Evolutionary conservation across 1,140 invertebrate genomes (phyloP).

Genomic region (Episyrphus balteatus): DNA sequence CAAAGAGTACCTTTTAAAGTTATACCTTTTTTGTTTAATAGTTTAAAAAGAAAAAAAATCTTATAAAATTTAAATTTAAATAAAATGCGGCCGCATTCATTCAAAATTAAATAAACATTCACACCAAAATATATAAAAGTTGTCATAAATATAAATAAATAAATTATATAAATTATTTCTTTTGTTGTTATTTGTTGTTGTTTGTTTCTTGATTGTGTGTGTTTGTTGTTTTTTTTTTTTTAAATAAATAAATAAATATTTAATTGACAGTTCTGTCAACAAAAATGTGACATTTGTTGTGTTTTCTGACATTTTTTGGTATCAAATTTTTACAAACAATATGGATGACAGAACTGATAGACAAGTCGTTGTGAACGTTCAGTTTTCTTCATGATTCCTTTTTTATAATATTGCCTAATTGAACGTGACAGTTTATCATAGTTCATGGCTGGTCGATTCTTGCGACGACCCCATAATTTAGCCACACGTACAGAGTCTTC

Average conservation of each 20-base stretch:
- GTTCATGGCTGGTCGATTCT: constrained; percentile 98
- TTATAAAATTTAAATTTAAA: too few species aligned
- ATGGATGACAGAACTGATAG: constrained; percentile 97
- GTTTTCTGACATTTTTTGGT: not conserved
- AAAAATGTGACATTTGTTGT: not conserved
- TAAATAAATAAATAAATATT: constrained; percentile 10
- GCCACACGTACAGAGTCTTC: constrained; percentile 96
- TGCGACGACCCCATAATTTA: constrained; percentile 89
- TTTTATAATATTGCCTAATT: constrained; percentile 99
- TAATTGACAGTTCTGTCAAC: not conserved
- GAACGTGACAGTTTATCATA: constrained; percentile 98
- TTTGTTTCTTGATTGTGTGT: constrained; percentile 7
- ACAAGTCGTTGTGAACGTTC: constrained; percentile 94
- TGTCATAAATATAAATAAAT: constrained; percentile 13
- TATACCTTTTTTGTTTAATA: too few species aligned
- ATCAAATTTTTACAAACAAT: constrained; percentile 55
- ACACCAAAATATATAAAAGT: constrained; percentile 23
- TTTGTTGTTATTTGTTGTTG: constrained; percentile 22
- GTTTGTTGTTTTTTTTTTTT: not conserved
- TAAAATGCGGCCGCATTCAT: too few species aligned
- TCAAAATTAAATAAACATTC: constrained; percentile 13
- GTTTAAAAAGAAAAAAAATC: too few species aligned
- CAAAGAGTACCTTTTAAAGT: too few species aligned
- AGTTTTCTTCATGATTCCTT: constrained; percentile 99
- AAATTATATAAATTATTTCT: not conserved